Base-by-base conservation (phyloP, 2,888 invertebrate genomes). In the Papilio protenor region DNA sequence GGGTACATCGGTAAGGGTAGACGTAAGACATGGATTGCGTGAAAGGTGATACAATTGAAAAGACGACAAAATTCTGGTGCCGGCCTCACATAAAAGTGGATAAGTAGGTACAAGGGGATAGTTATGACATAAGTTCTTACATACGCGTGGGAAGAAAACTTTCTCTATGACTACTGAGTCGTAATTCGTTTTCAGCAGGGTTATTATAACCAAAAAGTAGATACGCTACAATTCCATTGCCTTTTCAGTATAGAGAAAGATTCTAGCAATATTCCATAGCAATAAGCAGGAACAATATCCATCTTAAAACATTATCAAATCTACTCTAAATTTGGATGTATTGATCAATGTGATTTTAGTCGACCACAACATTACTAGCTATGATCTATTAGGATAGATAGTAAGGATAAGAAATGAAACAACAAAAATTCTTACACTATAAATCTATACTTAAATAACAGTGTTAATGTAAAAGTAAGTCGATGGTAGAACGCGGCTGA, bases 361-460 rank as follows among this genome's bases (percentile, higher is more conserved):
- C n/a, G n/a, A 55, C 5, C 14, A 49, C 14, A 49, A 49, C 14
- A 49, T 14, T 55, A 55, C 8, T 27, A 18, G 16, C 18, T 52
- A n/a, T 14, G 18, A 21, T 47, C 14, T 27, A 64, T 14, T 10
- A 69, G 73, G 69, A 40, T 75, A 45, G 27, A 47, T 72, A 57
- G 59, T 23, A 72, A 75, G 81, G 59, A 21, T 40, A 79, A 40
- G 52, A 88, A 90, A 89, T 91, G 83, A 92, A 92, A 92, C 88
- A 86, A 83, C 78, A 79, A 55, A 78, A 59, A 79, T 21, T 85
- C 91, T 92, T 92, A 92, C 80, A 88, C 90, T 90, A 91, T 88
- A 89, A 82, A 88, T 88, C 91, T 93, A 93, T 91, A 93, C 90
- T 93, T 87, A 86, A 85, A 86, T 92, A 93, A 93, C 91, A 78